phyloP scores from a whole-genome alignment of 2,113 vertebrate species.

The Perccottus glenii region DNA sequence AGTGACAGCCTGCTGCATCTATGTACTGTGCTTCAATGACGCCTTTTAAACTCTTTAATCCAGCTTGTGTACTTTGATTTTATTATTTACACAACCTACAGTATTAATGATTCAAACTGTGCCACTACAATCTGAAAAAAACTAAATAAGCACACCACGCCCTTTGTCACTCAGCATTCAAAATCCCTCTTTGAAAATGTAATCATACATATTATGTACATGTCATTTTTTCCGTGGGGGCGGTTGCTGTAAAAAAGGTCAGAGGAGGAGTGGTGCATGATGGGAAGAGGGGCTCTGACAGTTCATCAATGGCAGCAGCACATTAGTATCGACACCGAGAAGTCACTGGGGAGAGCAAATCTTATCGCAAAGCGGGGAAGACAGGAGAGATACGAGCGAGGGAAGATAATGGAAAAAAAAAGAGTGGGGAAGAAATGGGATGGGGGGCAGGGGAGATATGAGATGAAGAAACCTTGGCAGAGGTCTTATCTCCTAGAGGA shows the following conservation, averaged over 20 bases:
- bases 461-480: slow-evolving; percentile 51
- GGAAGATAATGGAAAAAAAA: slow-evolving; percentile 50
- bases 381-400: slow-evolving; percentile 53
- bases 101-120: neutral
- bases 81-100: neutral
- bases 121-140: neutral
- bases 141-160: neutral
- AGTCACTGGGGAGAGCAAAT: slow-evolving; percentile 62
- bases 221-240: slow-evolving; percentile 1
- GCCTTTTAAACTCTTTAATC: slow-evolving; percentile 15
- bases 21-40: slow-evolving; percentile 18
- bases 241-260: slow-evolving; percentile 54
- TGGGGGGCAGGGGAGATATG: slow-evolving; percentile 26
- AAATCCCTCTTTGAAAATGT: neutral
- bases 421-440: slow-evolving; percentile 19
- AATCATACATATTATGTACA: slow-evolving; percentile 7
- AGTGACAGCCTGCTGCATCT: slow-evolving; percentile 14
- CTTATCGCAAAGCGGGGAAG: slow-evolving; percentile 75
- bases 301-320: slow-evolving; percentile 72
- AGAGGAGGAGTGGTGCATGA: slow-evolving; percentile 30
- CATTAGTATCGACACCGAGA: slow-evolving; percentile 75
- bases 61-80: neutral
- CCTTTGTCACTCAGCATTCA: neutral
- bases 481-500: slow-evolving; percentile 54
- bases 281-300: slow-evolving; percentile 59